Conservation (phyloP, 1,140 invertebrate species). For the Caenorhabditis briggsae region DNA sequence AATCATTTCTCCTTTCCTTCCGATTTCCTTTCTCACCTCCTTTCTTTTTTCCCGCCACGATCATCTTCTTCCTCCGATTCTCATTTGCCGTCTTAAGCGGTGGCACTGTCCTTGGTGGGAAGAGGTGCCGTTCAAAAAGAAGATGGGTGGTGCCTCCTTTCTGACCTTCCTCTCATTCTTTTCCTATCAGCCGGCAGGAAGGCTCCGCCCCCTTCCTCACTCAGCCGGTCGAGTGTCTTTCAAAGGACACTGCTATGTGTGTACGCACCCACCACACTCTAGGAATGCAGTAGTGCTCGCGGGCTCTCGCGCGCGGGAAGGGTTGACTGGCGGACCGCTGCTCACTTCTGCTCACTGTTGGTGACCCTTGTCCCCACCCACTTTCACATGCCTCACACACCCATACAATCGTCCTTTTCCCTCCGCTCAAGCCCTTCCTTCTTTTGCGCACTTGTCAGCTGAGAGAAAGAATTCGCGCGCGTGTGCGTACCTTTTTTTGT, state of each 20-base stretch:
- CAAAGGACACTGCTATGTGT: conserved; percentile 39
- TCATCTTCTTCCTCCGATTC: not conserved
- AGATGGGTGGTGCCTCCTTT: conserved; percentile 11
- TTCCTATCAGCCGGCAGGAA: conserved; percentile 38
- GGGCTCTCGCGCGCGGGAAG: conserved; percentile 46
- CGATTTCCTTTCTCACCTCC: conserved; percentile 14
- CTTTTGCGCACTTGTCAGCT: conserved; percentile 38
- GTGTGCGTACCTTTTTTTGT: not conserved
- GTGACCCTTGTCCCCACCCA: conserved; percentile 50
- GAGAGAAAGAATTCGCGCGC: conserved; percentile 26
- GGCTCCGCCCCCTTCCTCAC: conserved; percentile 15
- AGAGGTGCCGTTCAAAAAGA: conserved; percentile 48
- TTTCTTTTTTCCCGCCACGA: conserved; percentile 29
- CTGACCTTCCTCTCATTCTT: conserved; percentile 33
- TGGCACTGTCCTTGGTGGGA: conserved; percentile 54
- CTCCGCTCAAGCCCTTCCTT: conserved; percentile 28
- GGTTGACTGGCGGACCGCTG: conserved; percentile 39
- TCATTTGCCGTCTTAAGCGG: conserved; percentile 9
- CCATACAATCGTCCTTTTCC: conserved; percentile 40
- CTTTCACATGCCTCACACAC: conserved; percentile 45
- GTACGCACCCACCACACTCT: conserved; percentile 35
- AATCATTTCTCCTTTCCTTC: conserved; percentile 18
- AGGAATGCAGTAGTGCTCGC: conserved; percentile 54
- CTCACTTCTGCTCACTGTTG: conserved; percentile 3
- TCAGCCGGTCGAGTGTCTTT: conserved; percentile 54